These are phyloP conservation scores for Sinocyclocheilus anophthalmus DNA, from an alignment of 2,113 vertebrate species.

Conservation along the genomic window DNA sequence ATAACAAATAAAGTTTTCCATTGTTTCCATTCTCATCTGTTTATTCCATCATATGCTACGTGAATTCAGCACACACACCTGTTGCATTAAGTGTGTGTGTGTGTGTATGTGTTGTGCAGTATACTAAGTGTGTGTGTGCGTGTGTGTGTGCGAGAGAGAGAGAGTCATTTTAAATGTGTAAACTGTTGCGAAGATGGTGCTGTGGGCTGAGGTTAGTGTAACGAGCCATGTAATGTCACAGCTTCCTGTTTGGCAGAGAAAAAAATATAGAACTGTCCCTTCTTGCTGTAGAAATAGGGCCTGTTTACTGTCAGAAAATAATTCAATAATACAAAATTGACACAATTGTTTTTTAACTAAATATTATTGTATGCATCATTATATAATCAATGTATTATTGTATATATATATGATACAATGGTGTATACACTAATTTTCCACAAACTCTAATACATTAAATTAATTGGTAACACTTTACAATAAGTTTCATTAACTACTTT, in stretches of 20 bases:
- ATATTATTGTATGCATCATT: neutral
- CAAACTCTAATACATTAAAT: neutral
- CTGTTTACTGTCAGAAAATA: neutral
- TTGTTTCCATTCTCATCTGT: neutral
- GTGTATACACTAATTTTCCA: neutral
- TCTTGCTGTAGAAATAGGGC: neutral
- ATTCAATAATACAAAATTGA: neutral
- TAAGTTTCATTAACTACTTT: no score
- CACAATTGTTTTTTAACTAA: neutral
- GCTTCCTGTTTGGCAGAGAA: constrained; percentile 51
- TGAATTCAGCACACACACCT: neutral
- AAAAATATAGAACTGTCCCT: neutral
- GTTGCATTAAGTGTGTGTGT: neutral
- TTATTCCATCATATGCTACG: neutral
- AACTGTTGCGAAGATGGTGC: constrained; percentile 15
- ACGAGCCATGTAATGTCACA: constrained; percentile 49
- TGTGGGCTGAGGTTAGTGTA: constrained; percentile 52
- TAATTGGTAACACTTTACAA: no score
- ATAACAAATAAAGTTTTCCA: no score
- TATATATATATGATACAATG: neutral
- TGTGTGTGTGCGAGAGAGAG: no score
- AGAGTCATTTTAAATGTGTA: neutral
- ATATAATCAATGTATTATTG: neutral
- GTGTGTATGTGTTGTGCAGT: no score
- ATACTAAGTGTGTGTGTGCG: neutral